Conservation (phyloP, 2,113 vertebrate genomes). For the Australoheros scitulus region DNA sequence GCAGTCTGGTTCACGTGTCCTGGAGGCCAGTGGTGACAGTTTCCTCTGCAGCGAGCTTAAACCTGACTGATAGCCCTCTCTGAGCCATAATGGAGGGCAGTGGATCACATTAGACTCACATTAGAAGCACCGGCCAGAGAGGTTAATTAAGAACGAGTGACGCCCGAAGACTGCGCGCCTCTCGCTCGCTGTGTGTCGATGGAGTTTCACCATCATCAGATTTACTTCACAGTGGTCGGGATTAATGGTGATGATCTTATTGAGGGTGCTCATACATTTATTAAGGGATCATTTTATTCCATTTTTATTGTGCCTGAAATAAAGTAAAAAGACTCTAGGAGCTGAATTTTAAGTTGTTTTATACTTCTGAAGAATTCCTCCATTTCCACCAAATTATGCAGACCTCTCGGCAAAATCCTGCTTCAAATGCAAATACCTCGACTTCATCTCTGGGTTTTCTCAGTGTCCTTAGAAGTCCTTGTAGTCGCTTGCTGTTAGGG, state of each 20-base stretch:
- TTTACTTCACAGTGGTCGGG: conserved; percentile 31
- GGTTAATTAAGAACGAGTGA: conserved; percentile 69
- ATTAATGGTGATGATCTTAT: conserved; percentile 41
- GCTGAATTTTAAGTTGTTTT: conserved; percentile 27
- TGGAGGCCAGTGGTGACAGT: conserved; percentile 41
- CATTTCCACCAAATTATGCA: conserved; percentile 22
- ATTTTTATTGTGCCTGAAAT: conserved; percentile 16
- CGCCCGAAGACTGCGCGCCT: conserved; percentile 26
- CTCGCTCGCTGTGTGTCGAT: background rate
- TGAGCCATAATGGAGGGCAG: conserved; percentile 56
- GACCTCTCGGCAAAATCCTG: conserved; percentile 20
- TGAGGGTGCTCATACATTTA: conserved; percentile 15
- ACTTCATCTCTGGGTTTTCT: background rate
- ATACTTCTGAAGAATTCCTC: conserved; percentile 16
- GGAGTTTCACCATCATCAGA: conserved; percentile 7
- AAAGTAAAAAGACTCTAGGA: conserved; percentile 6
- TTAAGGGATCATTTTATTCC: conserved; percentile 12
- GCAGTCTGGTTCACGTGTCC: conserved; percentile 36
- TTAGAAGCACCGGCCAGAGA: conserved; percentile 56
- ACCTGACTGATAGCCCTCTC: conserved; percentile 71
- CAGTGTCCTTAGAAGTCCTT: background rate
- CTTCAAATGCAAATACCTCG: conserved; percentile 42
- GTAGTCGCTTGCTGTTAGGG: background rate
- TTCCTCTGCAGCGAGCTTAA: conserved; percentile 45
- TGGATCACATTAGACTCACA: conserved; percentile 67